Evolutionary conservation across 37 sponge, comb jelly and placozoan species (phyloP), one percentile per base, ranked within the genome.

Genomic region (Ianthella basta): DNA sequence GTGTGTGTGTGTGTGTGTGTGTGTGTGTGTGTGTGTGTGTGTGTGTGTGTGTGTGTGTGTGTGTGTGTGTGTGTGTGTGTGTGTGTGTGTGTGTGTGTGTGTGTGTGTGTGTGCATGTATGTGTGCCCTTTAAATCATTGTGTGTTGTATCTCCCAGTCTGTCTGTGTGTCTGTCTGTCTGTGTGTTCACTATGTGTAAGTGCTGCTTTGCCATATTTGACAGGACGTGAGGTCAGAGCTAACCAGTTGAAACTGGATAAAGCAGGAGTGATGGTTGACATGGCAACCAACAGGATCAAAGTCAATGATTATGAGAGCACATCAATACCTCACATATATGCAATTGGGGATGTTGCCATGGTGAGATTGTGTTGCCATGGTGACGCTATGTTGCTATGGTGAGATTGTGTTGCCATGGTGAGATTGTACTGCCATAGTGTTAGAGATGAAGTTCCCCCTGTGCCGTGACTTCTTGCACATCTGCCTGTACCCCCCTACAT

Each of bases 261-360:
- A 10, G 85, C 86, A 32, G 95, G 95, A 15, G 88, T 97, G 54
- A 66, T 56, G 41, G 64, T 82, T 82, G 83, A 87, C 77, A 56
- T 63, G 21, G 27, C 80, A 69, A 80, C 59, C 18, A 75, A 70
- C 23, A 88, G 87, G 59, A 24, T 87, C 15, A 25, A 80, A 4
- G 83, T 89, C 4, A 74, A 84, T 40, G 65, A 83, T 15, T 29
- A 44, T 69, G 97, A 97, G 3, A 35, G 73, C 32, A 94, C 93
- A 20, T 67, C 82, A 24, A 84, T 81, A 21, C 35, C 54, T n/a
- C 88, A 92, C 81, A 87, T 97, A 37, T 94, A 87, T 84, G 97
- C 90, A 25, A 89, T 97, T 75, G 97, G 97, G 60, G 97, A 97
- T 81, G 80, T 74, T 21, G 81, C 82, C 16, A 65, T 73, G 80